Evolutionary conservation across 2,888 invertebrate genomes (phyloP).

Genomic region (Automeris io): DNA sequence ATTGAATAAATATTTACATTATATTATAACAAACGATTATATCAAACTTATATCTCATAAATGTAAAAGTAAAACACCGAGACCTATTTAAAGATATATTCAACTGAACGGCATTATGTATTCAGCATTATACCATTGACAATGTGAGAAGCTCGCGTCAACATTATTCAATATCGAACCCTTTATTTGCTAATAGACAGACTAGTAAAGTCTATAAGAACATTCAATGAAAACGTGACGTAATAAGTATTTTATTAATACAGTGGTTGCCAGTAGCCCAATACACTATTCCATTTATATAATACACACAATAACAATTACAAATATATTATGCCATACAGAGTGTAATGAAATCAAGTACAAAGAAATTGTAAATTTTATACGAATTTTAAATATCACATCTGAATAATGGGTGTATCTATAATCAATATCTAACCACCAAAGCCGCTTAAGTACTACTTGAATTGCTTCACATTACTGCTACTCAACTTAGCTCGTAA

Average conservation of each 20-base stretch:
- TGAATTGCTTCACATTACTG: too few species aligned
- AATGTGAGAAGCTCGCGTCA: conserved; percentile 40
- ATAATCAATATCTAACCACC: too few species aligned
- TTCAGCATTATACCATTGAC: conserved; percentile 35
- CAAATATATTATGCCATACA: too few species aligned
- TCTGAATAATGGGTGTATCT: too few species aligned
- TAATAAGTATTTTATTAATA: conserved; percentile 29
- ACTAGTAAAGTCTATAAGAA: conserved; percentile 31
- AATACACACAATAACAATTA: too few species aligned
- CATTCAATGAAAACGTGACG: conserved; percentile 31
- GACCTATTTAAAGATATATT: conserved; percentile 23
- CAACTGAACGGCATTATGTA: conserved; percentile 16
- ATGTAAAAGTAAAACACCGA: conserved; percentile 10
- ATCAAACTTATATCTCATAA: neutral
- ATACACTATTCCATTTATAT: too few species aligned
- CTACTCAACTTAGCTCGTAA: too few species aligned
- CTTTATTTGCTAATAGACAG: conserved; percentile 51
- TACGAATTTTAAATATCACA: too few species aligned
- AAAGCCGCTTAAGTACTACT: too few species aligned
- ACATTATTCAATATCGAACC: conserved; percentile 45
- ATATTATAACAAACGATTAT: neutral
- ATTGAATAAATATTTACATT: neutral
- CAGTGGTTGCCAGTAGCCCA: too few species aligned
- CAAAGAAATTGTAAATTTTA: too few species aligned
- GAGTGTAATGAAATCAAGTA: too few species aligned